A percentile compares a stretch with the other conserved stretches of the same genome.
Evolutionary conservation across 2,113 vertebrate species (phyloP).

Genomic region (Epinephelus cyanopodus): DNA sequence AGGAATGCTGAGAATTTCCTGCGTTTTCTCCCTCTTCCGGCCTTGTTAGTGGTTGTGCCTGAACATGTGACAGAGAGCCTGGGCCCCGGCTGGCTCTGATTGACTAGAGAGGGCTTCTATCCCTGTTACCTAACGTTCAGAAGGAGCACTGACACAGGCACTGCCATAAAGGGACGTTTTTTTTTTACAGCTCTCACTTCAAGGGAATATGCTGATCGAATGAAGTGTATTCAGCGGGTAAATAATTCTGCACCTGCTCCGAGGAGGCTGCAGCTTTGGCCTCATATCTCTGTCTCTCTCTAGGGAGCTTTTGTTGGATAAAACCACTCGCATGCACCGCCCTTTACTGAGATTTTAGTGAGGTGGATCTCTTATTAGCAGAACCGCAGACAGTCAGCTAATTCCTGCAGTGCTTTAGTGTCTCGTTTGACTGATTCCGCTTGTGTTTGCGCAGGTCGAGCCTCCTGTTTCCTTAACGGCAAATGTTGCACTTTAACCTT

Average conservation of each 20-base stretch:
- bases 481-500: slow-evolving; percentile 58
- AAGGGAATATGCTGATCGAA: slow-evolving; percentile 39
- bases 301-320: slow-evolving; percentile 42
- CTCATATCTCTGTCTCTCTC: slow-evolving; percentile 7
- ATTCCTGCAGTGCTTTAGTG: neutral
- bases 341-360: slow-evolving; percentile 23
- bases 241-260: slow-evolving; percentile 67
- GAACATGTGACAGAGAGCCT: slow-evolving; percentile 66
- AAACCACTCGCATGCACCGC: neutral
- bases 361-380: slow-evolving; percentile 27
- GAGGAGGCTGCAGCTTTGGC: slow-evolving; percentile 33
- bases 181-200: slow-evolving; percentile 34
- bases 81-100: slow-evolving; percentile 49
- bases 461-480: slow-evolving; percentile 14
- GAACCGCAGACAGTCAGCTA: neutral
- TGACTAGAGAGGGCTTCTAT: slow-evolving; percentile 47
- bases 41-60: slow-evolving; percentile 66
- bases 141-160: slow-evolving; percentile 11
- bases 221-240: slow-evolving; percentile 44
- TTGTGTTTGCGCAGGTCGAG: neutral
- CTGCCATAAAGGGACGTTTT: slow-evolving; percentile 33
- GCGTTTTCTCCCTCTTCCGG: slow-evolving; percentile 75
- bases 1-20: slow-evolving; percentile 87
- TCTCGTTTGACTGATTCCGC: neutral
- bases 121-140: slow-evolving; percentile 49